Conservation (phyloP, 2,113 vertebrate species). For the Carollia perspicillata region DNA sequence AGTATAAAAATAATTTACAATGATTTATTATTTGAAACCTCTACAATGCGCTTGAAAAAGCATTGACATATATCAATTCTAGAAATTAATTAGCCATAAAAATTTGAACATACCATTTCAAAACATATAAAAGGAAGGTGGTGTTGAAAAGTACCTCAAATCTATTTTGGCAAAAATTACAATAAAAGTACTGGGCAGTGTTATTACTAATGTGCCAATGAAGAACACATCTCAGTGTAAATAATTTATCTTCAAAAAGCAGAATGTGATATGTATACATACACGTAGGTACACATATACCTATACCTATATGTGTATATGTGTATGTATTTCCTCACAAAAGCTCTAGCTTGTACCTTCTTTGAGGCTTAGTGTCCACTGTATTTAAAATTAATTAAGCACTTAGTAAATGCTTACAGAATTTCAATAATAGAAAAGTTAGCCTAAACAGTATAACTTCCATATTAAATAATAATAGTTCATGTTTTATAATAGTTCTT, state of each 20-base stretch:
- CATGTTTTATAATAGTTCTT: not conserved
- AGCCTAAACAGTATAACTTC: not conserved
- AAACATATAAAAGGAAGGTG: not conserved
- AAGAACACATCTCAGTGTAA: not conserved
- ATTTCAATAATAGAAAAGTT: not conserved
- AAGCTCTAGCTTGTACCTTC: not conserved
- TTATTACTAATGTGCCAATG: not conserved
- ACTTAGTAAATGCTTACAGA: not conserved
- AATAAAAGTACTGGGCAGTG: not conserved
- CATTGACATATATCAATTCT: not conserved
- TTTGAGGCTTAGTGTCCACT: not conserved
- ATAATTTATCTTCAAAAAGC: conserved; percentile 9
- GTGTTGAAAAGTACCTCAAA: not conserved
- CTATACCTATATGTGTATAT: not conserved
- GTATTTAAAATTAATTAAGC: not conserved
- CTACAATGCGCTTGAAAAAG: conserved; percentile 7
- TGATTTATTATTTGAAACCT: conserved; percentile 30
- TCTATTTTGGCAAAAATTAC: not conserved
- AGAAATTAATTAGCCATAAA: conserved; percentile 15
- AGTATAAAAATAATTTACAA: not conserved
- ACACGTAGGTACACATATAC: not conserved
- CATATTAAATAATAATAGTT: conserved; percentile 7
- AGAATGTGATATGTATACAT: not conserved
- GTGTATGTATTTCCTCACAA: not conserved
- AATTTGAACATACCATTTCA: conserved; percentile 22